Conservation (phyloP, 2,888 invertebrate genomes). For the Harmothoe impar region DNA sequence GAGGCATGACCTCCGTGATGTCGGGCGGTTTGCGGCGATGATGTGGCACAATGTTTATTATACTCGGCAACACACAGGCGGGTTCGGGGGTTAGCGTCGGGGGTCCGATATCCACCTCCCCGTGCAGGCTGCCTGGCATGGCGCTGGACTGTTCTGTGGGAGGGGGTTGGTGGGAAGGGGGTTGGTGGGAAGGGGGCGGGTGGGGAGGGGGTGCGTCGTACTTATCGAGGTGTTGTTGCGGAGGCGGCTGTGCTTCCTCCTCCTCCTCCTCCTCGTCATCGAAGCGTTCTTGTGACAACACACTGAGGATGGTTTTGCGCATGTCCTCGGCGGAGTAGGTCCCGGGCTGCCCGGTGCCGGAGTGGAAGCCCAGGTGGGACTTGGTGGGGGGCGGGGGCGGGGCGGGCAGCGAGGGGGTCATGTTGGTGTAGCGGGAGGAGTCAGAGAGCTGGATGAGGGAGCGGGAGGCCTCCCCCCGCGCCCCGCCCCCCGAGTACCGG, state of each 20-base stretch:
- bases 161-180: too few relatives aligned
- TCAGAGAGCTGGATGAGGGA: not conserved
- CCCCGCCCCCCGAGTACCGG: not conserved
- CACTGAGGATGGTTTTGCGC: constrained; percentile 66
- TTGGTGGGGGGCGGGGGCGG: not conserved
- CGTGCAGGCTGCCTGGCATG: not conserved
- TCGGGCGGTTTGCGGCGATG: constrained; percentile 42
- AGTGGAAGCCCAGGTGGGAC: constrained; percentile 48
- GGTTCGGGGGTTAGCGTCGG: constrained; percentile 29
- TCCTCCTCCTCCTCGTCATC: constrained; percentile 65
- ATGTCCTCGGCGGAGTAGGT: constrained; percentile 65
- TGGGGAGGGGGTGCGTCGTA: not conserved
- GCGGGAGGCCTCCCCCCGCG: not conserved
- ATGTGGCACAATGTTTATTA: constrained; percentile 58
- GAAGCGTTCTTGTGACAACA: constrained; percentile 66
- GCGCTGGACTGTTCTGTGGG: not conserved
- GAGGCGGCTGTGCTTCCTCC: not conserved
- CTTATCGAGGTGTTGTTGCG: not conserved
- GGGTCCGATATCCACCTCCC: constrained; percentile 45
- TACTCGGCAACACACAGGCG: constrained; percentile 55
- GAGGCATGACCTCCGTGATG: constrained; percentile 41
- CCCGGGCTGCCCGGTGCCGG: not conserved
- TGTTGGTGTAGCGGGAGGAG: constrained; percentile 12
- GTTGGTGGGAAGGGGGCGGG: too few relatives aligned
- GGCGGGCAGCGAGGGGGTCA: not conserved